phyloP scores from a whole-genome alignment of 2,797 vertebrate species.

The Lemur catta region DNA sequence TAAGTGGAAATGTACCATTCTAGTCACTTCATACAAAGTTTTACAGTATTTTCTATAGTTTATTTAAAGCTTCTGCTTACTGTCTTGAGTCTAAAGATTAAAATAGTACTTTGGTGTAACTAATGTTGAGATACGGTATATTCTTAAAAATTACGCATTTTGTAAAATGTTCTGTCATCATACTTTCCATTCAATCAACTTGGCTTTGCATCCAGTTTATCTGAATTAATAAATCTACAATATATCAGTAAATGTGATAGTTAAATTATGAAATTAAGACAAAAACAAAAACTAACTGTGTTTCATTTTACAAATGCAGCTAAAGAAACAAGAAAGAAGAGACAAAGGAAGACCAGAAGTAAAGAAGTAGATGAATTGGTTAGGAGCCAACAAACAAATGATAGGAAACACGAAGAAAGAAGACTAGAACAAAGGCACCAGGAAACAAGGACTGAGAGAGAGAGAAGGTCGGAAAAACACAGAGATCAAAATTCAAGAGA shows the following conservation, averaged over 20 bases:
- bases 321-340: slow-evolving; percentile 85
- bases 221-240: not conserved
- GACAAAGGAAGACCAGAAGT: slow-evolving; percentile 80
- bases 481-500: slow-evolving; percentile 74
- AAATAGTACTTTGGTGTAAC: slow-evolving; percentile 15
- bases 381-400: slow-evolving; percentile 79
- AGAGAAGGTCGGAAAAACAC: slow-evolving; percentile 78
- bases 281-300: slow-evolving; percentile 43
- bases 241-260: slow-evolving; percentile 12
- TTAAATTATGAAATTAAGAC: slow-evolving; percentile 11
- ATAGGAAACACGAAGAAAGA: slow-evolving; percentile 81
- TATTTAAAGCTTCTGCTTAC: slow-evolving; percentile 11
- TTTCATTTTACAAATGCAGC: slow-evolving; percentile 83
- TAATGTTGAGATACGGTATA: not conserved
- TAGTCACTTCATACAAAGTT: not conserved
- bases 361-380: slow-evolving; percentile 81
- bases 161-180: not conserved
- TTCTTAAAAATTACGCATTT: not conserved
- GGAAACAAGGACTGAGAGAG: slow-evolving; percentile 81
- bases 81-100: slow-evolving; percentile 42
- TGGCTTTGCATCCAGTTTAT: not conserved
- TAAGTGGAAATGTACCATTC: not conserved
- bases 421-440: slow-evolving; percentile 76
- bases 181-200: not conserved
- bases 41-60: not conserved